These are phyloP conservation scores for Dendrocincla tyrannina DNA, from an alignment of 2,797 vertebrate genomes.

Conservation along the genomic window DNA sequence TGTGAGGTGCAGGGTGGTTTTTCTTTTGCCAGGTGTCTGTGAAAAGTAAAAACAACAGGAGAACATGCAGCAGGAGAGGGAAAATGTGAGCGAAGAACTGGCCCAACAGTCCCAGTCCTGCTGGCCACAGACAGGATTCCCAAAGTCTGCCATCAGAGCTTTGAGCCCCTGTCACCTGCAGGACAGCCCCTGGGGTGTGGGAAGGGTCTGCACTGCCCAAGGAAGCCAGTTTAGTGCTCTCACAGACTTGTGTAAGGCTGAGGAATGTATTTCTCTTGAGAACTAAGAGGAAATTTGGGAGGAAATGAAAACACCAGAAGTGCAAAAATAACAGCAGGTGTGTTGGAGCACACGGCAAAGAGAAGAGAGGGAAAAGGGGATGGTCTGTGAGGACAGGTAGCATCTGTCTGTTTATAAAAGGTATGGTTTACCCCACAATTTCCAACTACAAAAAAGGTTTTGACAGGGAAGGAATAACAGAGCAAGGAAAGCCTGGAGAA, in stretches of 20 bases:
- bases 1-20: conserved; percentile 11
- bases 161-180: not conserved
- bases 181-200: not conserved
- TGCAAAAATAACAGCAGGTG: not conserved
- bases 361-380: not conserved
- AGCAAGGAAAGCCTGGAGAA: not conserved
- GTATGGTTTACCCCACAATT: not conserved
- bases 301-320: not conserved
- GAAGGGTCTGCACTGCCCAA: not conserved
- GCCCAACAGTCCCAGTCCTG: not conserved
- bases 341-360: not conserved
- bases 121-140: not conserved
- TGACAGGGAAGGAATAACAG: not conserved
- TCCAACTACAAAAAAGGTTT: not conserved
- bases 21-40: conserved; percentile 38
- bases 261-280: not conserved
- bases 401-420: not conserved
- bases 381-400: not conserved
- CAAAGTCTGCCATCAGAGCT: not conserved
- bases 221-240: not conserved
- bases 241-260: not conserved
- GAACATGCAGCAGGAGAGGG: not conserved
- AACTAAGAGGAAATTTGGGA: not conserved
- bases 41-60: not conserved
- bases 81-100: not conserved